These are phyloP conservation scores for Sminthopsis crassicaudata DNA, from an alignment of 2,113 vertebrate species.

Conservation along the genomic window DNA sequence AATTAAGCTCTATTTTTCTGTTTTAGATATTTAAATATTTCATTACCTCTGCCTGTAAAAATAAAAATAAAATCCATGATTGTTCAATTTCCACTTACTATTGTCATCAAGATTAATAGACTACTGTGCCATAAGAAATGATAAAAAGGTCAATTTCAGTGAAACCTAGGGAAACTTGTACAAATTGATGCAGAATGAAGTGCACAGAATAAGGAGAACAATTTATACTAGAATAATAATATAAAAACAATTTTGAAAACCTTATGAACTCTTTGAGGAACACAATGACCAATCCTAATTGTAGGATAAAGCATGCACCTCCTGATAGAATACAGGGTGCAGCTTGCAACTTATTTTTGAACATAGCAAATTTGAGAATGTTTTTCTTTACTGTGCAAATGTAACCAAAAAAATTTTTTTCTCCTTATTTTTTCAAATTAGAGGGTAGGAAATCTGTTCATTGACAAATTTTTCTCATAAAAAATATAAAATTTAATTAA, in stretches of 20 bases:
- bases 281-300: not conserved
- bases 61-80: not conserved
- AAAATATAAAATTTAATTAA: not conserved
- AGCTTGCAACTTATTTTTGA: not conserved
- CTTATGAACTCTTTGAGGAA: not conserved
- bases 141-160: not conserved
- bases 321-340: too few species aligned
- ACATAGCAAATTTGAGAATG: not conserved
- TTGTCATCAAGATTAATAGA: not conserved
- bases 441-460: not conserved
- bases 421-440: not conserved
- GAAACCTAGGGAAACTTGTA: not conserved
- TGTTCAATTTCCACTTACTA: not conserved
- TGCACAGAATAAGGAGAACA: not conserved
- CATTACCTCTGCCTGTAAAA: conserved; percentile 28
- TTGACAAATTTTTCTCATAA: not conserved
- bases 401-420: not conserved
- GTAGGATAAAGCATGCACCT: not conserved
- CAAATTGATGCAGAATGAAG: not conserved
- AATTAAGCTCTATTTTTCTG: not conserved
- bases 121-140: not conserved
- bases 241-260: not conserved
- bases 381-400: not conserved
- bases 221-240: not conserved
- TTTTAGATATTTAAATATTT: conserved; percentile 27